phyloP scores from a whole-genome alignment of 2,888 invertebrate genomes.

The Nineta flava region DNA sequence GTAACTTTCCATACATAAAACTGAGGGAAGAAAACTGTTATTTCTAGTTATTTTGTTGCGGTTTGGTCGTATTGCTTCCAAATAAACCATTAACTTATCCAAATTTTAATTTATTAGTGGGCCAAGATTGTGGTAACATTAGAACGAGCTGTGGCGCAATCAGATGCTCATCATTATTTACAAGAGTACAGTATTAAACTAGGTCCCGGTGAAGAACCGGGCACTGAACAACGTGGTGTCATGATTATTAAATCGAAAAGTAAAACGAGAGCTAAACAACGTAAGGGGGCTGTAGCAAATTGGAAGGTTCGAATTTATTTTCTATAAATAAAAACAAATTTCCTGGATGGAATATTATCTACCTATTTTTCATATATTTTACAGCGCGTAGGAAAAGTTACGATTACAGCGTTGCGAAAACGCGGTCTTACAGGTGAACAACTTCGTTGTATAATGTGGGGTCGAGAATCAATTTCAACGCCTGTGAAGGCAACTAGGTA shows the following conservation, averaged over 20 bases:
- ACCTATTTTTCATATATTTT: constrained; percentile 11
- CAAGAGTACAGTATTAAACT: constrained; percentile 91
- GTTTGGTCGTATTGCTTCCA: too few species aligned
- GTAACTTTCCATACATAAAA: too few species aligned
- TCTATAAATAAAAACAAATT: background rate
- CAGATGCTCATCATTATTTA: constrained; percentile 78
- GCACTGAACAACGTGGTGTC: constrained; percentile 77
- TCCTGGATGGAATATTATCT: background rate
- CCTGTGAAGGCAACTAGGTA: constrained; percentile 56
- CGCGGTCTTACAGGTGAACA: constrained; percentile 77
- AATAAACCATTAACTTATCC: too few species aligned
- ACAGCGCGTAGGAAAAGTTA: constrained; percentile 75
- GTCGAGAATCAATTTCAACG: constrained; percentile 72
- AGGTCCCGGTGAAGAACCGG: constrained; percentile 62
- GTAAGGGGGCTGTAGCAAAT: constrained; percentile 88
- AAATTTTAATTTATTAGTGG: constrained; percentile 47
- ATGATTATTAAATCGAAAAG: constrained; percentile 97
- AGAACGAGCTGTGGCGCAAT: constrained; percentile 82
- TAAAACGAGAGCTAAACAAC: constrained; percentile 88
- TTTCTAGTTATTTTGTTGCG: too few species aligned
- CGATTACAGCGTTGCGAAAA: constrained; percentile 64
- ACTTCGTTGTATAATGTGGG: constrained; percentile 79
- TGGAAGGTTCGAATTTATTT: constrained; percentile 69
- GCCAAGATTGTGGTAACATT: constrained; percentile 95
- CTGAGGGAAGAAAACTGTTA: too few species aligned